Percentiles rank a stretch among this genome's conserved stretches.
These are phyloP conservation scores for Acinonyx jubatus DNA, from an alignment of 2,113 vertebrate genomes.

Conservation along the genomic window DNA sequence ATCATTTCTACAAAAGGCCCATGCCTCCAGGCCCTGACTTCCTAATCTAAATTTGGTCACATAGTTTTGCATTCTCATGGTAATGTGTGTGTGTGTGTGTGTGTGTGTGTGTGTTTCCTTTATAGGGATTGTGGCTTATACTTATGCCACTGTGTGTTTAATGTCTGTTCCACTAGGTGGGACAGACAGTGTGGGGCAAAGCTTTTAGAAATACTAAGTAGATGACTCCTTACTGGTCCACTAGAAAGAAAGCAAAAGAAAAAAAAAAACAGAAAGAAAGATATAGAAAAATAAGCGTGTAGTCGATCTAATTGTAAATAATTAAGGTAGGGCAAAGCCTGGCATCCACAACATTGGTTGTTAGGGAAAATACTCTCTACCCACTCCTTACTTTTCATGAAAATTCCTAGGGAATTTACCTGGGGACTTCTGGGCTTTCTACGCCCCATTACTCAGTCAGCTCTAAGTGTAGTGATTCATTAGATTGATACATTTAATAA, in stretches of 20 bases:
- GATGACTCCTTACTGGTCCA: neutral
- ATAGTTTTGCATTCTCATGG: neutral
- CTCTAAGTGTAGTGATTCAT: neutral
- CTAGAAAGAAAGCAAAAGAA: neutral
- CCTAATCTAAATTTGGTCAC: neutral
- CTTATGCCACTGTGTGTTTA: neutral
- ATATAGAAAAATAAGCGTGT: neutral
- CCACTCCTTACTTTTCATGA: neutral
- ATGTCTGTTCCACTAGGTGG: neutral
- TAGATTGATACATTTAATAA: neutral
- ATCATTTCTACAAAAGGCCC: neutral
- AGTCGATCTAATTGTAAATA: neutral
- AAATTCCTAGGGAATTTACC: neutral
- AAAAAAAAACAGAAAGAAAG: neutral
- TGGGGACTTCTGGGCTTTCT: neutral
- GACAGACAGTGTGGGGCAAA: neutral
- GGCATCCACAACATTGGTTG: neutral
- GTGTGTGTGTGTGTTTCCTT: neutral
- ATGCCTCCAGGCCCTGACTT: neutral
- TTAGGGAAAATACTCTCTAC: neutral
- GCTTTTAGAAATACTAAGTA: neutral
- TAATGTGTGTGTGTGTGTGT: neutral
- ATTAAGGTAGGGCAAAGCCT: neutral
- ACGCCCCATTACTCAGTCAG: neutral
- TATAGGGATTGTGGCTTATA: neutral